phyloP scores from a whole-genome alignment of 2,888 invertebrate genomes.

The Dorcus hopei region DNA sequence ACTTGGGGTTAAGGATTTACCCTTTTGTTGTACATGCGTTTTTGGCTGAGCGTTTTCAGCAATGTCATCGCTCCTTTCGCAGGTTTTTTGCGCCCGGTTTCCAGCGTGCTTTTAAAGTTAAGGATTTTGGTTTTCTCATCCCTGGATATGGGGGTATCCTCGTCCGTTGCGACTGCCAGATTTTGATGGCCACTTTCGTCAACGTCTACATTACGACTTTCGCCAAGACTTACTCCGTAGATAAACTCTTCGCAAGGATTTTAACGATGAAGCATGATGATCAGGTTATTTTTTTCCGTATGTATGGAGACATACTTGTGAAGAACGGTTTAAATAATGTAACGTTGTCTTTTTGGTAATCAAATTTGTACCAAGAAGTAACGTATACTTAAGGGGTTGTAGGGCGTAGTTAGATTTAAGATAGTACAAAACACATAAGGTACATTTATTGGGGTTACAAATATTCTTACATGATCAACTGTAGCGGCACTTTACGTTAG shows the following conservation, averaged over 20 bases:
- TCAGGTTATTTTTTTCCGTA: constrained; percentile 84
- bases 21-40: constrained; percentile 95
- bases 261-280: constrained; percentile 86
- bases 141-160: constrained; percentile 99
- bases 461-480: no score
- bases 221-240: constrained; percentile 51
- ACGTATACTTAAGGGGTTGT: no score
- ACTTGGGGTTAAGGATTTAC: constrained; percentile 54
- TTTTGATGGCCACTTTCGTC: constrained; percentile 98
- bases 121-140: constrained; percentile 98
- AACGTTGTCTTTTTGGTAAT: no score
- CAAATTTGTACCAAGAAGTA: no score
- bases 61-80: constrained; percentile 99
- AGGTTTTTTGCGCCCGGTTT: constrained; percentile 99
- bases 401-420: no score
- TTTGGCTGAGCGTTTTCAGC: constrained; percentile 90
- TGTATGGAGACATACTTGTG: constrained; percentile 76
- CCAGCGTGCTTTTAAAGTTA: constrained; percentile 98
- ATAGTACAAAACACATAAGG: no score
- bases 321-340: constrained; percentile 41
- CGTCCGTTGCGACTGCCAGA: constrained; percentile 99
- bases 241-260: constrained; percentile 87
- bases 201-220: constrained; percentile 93
- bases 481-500: no score
- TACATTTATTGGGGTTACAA: no score